Evolutionary conservation across 2,113 vertebrate species (phyloP), one percentile per base, ranked within the genome.

Genomic region (Falcunculus frontatus): DNA sequence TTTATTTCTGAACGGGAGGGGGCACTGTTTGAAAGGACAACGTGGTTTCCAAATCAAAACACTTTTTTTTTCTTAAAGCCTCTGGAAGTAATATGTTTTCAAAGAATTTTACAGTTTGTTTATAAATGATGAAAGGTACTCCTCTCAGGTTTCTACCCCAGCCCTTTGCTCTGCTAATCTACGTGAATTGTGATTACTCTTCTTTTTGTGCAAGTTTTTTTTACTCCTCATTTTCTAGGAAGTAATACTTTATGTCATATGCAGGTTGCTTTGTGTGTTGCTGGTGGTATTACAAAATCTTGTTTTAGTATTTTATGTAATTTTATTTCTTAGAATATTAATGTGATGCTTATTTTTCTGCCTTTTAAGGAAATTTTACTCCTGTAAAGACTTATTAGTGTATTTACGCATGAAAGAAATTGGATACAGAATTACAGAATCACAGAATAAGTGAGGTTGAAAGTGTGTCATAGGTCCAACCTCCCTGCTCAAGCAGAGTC

Each of bases 21-120:
- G 97, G 95, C 97, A 97, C 69, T 97, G 91, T 98, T 98, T 92
- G 90, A 96, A 98, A 97, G 95, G 95, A 95, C 92, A 97, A 94
- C 49, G 11, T 80, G n/a, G 7, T 37, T 92, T 81, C 50, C 21
- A 75, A 74, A 49, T 37, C 16, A 33, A 72, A 69, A 6, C 25
- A 5, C 35, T 52, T 41, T 33, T 11, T 10, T 25, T 22, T 14
- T 0, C 13, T 41, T 67, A 26, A 50, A 68, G 27, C 19, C 30
- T 60, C 23, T 39, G 33, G 65, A 85, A 9, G 7, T n/a, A 65
- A 1, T 35, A 11, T 9, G 12, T 60, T 91, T 64, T 33, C 55
- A 79, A 87, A 62, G 6, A 62, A 65, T 59, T 76, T 67, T 65
- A 7, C 23, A 26, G 8, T 27, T 78, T 62, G 4, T 50, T 49